Base-by-base conservation (phyloP, 2,888 invertebrate species). In the Heteromyza rotundicornis region DNA sequence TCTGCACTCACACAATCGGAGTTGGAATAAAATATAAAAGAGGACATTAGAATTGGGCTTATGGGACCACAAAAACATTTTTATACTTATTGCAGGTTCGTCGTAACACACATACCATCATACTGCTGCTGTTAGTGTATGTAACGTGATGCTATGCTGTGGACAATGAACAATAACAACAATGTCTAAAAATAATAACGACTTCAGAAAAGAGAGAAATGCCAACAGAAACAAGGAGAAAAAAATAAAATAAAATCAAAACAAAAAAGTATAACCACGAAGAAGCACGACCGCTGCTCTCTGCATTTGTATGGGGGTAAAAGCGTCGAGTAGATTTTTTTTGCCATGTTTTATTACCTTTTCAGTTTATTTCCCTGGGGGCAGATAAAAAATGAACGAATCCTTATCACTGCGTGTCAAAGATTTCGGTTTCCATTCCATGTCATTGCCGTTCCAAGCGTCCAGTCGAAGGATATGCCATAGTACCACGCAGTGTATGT, bases 371-470 rank as follows among this genome's bases (percentile, higher is more conserved):
- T 77, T 77, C 77, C 77, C 77, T 68, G 70, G 75, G 73, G 77
- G 66, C 68, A 74, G 78, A 77, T 77, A 78, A 77, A 77, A 77
- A 78, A 77, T 77, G 77, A 78, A 77, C 73, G 76, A 78, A 76
- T 77, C 76, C 77, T 77, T 77, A 77, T 77, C 77, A 75, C 74
- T 73, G 75, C 75, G 78, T 76, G 77, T 77, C 76, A 77, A 76
- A 76, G 77, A 77, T 77, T 76, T 77, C 70, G 74, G 72, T 73
- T 68, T 74, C 70, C 76, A 73, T 71, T 68, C 19, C 8, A 12
- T 16, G n/a, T 27, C 76, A 74, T n/a, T n/a, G n/a, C n/a, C n/a
- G n/a, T n/a, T n/a, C n/a, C n/a, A n/a, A 76, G 75, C 74, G 74
- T 74, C 47, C 47, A 75, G 75, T 73, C 75, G 74, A 74, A 76